Evolutionary conservation across 2,888 invertebrate species (phyloP).

Genomic region (Strigamia maritima): DNA sequence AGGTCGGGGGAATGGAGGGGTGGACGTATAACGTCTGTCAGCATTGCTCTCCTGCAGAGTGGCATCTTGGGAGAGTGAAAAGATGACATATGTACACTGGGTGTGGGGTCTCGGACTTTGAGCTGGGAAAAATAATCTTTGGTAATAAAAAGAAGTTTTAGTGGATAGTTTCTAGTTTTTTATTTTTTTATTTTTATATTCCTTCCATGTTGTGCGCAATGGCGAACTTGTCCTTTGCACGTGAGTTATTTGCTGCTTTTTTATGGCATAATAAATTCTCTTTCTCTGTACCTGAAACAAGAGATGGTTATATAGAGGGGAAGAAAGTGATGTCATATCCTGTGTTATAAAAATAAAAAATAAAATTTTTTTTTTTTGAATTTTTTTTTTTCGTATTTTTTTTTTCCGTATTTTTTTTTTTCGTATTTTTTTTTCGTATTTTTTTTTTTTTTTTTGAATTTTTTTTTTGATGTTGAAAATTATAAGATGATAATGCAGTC

Average conservation of each 20-base stretch:
- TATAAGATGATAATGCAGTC: neutral
- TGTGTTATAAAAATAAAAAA: neutral
- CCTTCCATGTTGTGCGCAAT: neutral
- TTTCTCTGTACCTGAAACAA: neutral
- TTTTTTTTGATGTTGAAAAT: too few species aligned
- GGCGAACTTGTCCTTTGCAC: neutral
- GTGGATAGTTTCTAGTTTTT: slow-evolving; percentile 11
- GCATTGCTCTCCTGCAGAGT: slow-evolving; percentile 18
- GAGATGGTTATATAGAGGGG: neutral
- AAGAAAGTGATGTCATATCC: neutral
- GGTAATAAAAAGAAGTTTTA: slow-evolving; percentile 25
- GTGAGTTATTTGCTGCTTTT: neutral
- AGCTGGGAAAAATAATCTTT: slow-evolving; percentile 15
- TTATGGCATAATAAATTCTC: neutral
- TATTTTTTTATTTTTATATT: slow-evolving; percentile 22
- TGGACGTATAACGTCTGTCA: slow-evolving; percentile 2
- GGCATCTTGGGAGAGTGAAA: slow-evolving; percentile 26
- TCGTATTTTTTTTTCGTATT: too few species aligned
- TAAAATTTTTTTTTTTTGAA: neutral
- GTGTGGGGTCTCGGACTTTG: slow-evolving; percentile 22
- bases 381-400: too few species aligned
- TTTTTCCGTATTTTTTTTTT: too few species aligned
- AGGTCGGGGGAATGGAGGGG: slow-evolving; percentile 11
- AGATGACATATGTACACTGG: slow-evolving; percentile 27
- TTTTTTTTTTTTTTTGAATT: neutral